Percentiles rank a stretch among this genome's conserved stretches.
Conservation (phyloP, 2,113 vertebrate species). For the Calidris pygmaea region DNA sequence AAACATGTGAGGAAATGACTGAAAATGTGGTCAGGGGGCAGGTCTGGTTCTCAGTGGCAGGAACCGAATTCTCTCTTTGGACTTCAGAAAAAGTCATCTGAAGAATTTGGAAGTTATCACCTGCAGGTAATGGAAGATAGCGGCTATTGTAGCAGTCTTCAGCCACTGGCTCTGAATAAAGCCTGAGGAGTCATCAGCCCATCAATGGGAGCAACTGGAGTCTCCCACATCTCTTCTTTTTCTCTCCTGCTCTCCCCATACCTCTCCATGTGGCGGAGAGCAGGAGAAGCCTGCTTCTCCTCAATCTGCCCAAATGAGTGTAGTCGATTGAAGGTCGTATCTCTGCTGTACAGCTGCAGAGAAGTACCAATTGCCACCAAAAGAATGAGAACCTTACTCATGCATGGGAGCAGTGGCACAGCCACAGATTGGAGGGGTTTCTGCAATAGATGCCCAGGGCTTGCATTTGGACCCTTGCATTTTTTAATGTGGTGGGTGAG, state of each 20-base stretch:
- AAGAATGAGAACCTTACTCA: background rate
- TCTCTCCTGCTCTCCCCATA: background rate
- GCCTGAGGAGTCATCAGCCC: background rate
- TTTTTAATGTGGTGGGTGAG: background rate
- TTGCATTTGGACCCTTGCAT: background rate
- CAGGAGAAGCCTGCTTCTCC: background rate
- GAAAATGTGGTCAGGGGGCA: background rate
- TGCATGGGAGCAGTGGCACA: background rate
- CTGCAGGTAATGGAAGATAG: background rate
- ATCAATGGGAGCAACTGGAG: background rate
- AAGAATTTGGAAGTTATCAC: background rate
- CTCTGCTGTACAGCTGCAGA: background rate
- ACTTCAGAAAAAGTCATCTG: background rate
- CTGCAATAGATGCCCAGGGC: background rate
- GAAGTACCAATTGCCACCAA: background rate
- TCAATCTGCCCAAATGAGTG: background rate
- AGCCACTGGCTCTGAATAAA: background rate
- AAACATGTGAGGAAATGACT: background rate
- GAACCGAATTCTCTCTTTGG: background rate
- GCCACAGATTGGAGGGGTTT: background rate
- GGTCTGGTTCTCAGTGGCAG: background rate
- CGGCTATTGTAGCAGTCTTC: rapidly evolving
- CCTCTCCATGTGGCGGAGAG: background rate
- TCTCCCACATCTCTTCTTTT: background rate
- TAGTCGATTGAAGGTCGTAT: background rate